These are phyloP conservation scores for Nasua narica DNA, from an alignment of 2,797 vertebrate species.

Conservation along the genomic window DNA sequence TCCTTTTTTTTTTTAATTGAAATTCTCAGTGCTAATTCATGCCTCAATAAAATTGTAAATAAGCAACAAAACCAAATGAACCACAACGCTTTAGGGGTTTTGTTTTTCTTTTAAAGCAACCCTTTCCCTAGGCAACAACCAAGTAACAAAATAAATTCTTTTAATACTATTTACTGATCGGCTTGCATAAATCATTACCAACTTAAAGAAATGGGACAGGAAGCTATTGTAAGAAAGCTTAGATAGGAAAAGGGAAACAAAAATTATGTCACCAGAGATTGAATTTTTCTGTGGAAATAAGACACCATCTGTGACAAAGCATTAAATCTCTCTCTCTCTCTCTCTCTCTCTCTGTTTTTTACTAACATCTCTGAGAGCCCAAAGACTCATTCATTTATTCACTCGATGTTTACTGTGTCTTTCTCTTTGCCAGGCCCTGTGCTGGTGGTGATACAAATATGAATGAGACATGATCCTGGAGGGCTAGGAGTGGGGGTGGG, in stretches of 20 bases:
- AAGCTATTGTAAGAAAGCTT: not conserved
- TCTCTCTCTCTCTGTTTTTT: not conserved
- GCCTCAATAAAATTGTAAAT: not conserved
- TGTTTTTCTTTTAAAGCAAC: not conserved
- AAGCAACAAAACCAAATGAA: not conserved
- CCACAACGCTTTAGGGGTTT: not conserved
- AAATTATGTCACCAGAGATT: not conserved
- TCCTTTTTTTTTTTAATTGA: not conserved
- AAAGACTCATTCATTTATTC: not conserved
- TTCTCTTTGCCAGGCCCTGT: not conserved
- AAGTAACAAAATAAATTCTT: not conserved
- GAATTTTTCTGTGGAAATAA: slow-evolving; percentile 12
- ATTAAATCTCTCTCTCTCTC: not conserved
- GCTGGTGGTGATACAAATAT: not conserved
- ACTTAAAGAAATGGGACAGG: not conserved
- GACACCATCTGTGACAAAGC: not conserved
- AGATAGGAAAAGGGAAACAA: slow-evolving; percentile 12
- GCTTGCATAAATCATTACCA: slow-evolving; percentile 33
- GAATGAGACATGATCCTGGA: not conserved
- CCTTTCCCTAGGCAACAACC: not conserved
- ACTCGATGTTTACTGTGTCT: not conserved
- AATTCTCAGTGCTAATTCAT: not conserved
- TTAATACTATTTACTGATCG: not conserved
- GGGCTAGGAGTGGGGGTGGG: not conserved
- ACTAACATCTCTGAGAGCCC: not conserved